Base-by-base conservation (phyloP, 53 echinoderm and acorn worm genomes). In the Holothuria leucospilota region DNA sequence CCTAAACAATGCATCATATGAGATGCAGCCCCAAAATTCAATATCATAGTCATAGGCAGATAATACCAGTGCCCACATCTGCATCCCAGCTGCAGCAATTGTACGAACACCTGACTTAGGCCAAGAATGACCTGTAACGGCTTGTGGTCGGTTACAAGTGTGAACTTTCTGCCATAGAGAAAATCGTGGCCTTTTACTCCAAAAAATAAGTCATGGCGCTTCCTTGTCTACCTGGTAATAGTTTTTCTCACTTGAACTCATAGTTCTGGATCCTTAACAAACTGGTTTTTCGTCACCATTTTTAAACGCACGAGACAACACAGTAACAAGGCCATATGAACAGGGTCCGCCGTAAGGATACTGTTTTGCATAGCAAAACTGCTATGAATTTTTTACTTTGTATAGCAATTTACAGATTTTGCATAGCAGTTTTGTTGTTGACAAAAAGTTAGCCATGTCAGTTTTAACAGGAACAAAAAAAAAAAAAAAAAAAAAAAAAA, bases 141-240 rank as follows among this genome's bases (percentile, higher is more conserved):
- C 63, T 87, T 91, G 49, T 88, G 71, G 65, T 91, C 87, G 0
- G 91, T 88, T 25, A 82, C 79, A 1, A 88, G n/a, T 0, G 85
- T 92, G 71, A 88, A 87, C 12, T 59, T 52, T 77, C 87, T 75
- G 26, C 84, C 84, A 61, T 70, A 46, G 14, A 91, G 84, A 77
- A 66, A 92, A 53, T 86, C 58, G 59, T 89, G 75, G 71, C 86
- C 89, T 52, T 89, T 89, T 23, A 89, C 63, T 34, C 89, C 92
- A n/a, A 68, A 86, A 92, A 7, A 92, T 66, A 0, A 82, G 71
- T 30, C 49, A 13, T 14, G 85, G 62, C 21, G 81, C 80, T 71
- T 88, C 85, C 56, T 63, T 77, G 39, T 91, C 86, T 25, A 81
- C 68, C 74, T 90, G 88, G 11, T 85, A 78, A 30, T 87, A 83